Base-by-base conservation (phyloP, 1,140 invertebrate genomes). In the Sesamia nonagrioides region DNA sequence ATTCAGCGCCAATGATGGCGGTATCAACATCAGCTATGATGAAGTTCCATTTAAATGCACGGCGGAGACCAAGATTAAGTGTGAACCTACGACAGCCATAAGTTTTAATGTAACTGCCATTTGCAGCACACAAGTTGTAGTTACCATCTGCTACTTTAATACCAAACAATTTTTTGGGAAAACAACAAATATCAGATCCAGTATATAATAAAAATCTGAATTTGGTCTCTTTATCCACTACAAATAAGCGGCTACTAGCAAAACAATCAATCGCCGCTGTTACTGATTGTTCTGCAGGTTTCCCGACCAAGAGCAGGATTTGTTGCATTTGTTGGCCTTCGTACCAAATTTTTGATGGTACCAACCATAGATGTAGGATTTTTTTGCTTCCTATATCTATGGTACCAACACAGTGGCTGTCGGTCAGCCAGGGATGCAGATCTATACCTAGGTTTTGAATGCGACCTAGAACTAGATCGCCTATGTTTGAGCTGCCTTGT, bases 181-280 rank as follows among this genome's bases (percentile, higher is more conserved):
- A 15, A 2, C 54, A 56, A 21, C 13, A 56, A 27, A 73, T 3
- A 17, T 73, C 71, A 37, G 50, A 56, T 1, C 71, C 71, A 9
- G 71, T 73, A 17, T 73, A 52, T 2, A 73, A n/a, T 18, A 73
- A 56, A 56, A 58, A 73, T 18, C 18, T 18, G 3, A 18, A n/a
- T 4, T 40, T 37, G 5, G 50, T 15, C 8, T 17, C 11, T 18
- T 9, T 27, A 18, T 73, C 71, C 18, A 73, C 52, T 5, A 73
- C 58, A 13, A 73, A 33, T 8, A 52, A 35, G 33, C 71, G 45
- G 18, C 45, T 54, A 15, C 6, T 6, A 1, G 13, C 11, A 2
- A 6, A 37, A 48, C 69, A 54, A 21, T 72, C 69, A 37, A 21
- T 35, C 11, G 18, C 21, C 69, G 69, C 45, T 48, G 21, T 15